Evolutionary conservation across 2,113 vertebrate genomes (phyloP), one percentile per base, ranked within the genome.

Genomic region (Triplophysa siluroides): DNA sequence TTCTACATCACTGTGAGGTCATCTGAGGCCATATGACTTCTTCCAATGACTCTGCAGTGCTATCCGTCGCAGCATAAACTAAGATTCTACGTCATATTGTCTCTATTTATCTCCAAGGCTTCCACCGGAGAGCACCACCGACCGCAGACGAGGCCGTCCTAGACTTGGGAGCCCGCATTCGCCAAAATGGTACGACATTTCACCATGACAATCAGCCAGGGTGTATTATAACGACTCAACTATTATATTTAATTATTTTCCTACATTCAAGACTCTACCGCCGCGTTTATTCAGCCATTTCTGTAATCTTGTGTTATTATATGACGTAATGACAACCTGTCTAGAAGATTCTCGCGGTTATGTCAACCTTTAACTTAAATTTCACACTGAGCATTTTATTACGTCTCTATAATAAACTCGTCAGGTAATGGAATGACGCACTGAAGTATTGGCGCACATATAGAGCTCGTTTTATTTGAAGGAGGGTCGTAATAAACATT

Each of bases 181-280:
- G 85, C 83, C 80, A 88, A 73, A 73, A 88, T 88, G 87, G 87
- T 88, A 79, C 60, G 73, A 66, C 18, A 54, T 76, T 76, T 60
- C 19, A 24, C 7, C 16, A 16, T 10, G 60, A 33, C 78, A 63
- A 9, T 61, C 6, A 4, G 47, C 14, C 16, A 0, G 9, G 18
- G 4, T 43, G 12, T 11, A 33, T 33, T 12, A 47, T 6, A 52
- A 38, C 64, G 10, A 18, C 61, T 16, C 2, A 21, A 21, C 23
- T 38, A 13, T n/a, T 38, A 54, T 23, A 33, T 33, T 29, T 8
- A 47, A 75, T 13, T n/a, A 23, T 52, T 21, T 52, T 11, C 19
- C 10, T n/a, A 16, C 16, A 64, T 52, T 52, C 23, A 21, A 7
- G 2, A 16, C 16, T 58, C 1, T 6, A 58, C 54, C 54, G 19